Conservation (phyloP, 2,113 vertebrate species). For the Riparia riparia region DNA sequence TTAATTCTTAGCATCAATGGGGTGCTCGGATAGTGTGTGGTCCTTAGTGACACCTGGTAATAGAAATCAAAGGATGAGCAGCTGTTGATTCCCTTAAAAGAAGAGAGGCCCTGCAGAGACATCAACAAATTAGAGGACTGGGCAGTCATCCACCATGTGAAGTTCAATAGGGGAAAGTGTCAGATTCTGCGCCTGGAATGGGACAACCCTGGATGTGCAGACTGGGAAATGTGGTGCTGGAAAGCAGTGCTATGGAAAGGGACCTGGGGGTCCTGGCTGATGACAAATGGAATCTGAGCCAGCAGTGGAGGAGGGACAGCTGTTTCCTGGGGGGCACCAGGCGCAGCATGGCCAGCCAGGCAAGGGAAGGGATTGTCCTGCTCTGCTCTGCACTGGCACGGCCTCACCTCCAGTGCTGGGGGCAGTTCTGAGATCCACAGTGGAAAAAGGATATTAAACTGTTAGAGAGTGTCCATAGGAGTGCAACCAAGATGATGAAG, state of each 20-base stretch:
- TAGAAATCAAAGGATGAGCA: neutral
- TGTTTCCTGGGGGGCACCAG: rapidly evolving
- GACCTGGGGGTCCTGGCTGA: no score
- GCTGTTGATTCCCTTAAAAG: neutral
- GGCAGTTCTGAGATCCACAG: rapidly evolving
- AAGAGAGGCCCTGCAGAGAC: neutral
- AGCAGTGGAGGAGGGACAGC: neutral
- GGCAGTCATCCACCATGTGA: no score
- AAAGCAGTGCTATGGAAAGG: neutral
- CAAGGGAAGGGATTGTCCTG: neutral
- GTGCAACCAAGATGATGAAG: rapidly evolving
- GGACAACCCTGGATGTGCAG: neutral
- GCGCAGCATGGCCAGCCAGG: rapidly evolving
- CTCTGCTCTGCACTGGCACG: rapidly evolving
- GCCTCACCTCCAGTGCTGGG: rapidly evolving
- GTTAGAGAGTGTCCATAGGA: neutral
- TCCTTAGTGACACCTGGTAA: neutral
- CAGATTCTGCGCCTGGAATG: rapidly evolving
- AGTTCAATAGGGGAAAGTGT: neutral
- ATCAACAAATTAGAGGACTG: no score
- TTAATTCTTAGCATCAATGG: rapidly evolving
- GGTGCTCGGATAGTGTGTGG: neutral
- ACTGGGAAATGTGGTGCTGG: neutral
- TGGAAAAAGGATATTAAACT: neutral
- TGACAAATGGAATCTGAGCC: rapidly evolving